Evolutionary conservation across 2,888 invertebrate species (phyloP), one percentile per base, ranked within the genome.

Genomic region (Orchesella flavescens): DNA sequence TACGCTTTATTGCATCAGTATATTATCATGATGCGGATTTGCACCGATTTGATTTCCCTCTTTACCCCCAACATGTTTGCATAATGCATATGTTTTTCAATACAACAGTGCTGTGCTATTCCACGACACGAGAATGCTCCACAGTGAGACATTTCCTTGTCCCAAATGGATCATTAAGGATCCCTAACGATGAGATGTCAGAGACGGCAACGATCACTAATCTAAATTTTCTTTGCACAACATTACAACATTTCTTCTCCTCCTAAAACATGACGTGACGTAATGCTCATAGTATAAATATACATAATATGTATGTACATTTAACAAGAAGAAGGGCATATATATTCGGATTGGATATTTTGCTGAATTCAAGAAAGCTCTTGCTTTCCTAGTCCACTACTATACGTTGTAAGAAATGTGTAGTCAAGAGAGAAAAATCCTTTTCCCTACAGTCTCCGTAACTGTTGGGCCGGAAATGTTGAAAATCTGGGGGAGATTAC

Each of bases 81-180:
- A 53, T 53, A 53, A 53, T 53, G 1, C 53, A 53, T 53, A 53
- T 53, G 53, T 53, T 53, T 5, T n/a, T n/a, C 10, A 10, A 46
- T 13, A 46, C 46, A 46, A 46, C 46, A 46, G 46, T 46, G 9
- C 46, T 46, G 13, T 46, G 46, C 13, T 46, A 46, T 46, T 46
- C 46, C 46, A 46, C 46, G 46, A 13, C 24, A 23, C 1, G 19
- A 66, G 43, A 66, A 66, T 13, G 17, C 66, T 66, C 66, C 66
- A 43, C 19, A 10, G 66, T 44, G 66, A 44, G 10, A 66, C 66
- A 66, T 66, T 61, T 66, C 10, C 17, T 44, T 17, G 66, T 66
- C 66, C 43, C 66, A 17, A 66, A 66, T 66, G 66, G 44, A 66
- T 66, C 66, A 66, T 66, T 66, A 44, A 44, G 43, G 43, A 44